Base-by-base conservation (phyloP, 2,797 vertebrate species). In the Gila robusta region DNA sequence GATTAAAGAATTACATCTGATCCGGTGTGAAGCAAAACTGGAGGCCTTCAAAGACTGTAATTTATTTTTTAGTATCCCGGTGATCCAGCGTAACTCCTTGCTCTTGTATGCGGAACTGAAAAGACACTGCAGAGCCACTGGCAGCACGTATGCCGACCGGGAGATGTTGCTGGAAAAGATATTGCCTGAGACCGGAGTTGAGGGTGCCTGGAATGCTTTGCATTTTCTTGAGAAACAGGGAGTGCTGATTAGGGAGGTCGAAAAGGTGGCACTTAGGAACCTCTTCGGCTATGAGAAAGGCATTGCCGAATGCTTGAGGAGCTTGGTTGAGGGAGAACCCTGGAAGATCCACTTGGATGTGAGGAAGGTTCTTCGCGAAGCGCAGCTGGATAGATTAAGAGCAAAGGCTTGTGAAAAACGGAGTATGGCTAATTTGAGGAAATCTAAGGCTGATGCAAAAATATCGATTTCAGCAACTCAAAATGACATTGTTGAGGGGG, bases 111-210 rank as follows among this genome's bases (percentile, higher is more conserved):
- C 93, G 10, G 77, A 87, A 0, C 90, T 97, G 62, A 96, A 96
- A 91, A 79, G 70, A 19, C 73, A 28, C 2, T 97, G 96, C 80
- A 87, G 91, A 87, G 62, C 92, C 4, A 87, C 89, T 2, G 96
- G 97, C n/a, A 96, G 97, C 90, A 97, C 96, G 0, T 96, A 94
- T 0, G 90, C 95, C 41, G 87, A 95, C 21, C 90, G 89, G 85
- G 67, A 89, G 4, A 69, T 84, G 11, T 91, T 97, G 23, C 93
- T 90, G 49, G 1, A 0, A 7, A 28, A 59, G 0, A 86, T 95
- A 56, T 89, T 87, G 2, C 69, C 71, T 2, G 11, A 88, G 0
- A 93, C 95, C 86, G 32, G 88, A 9, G 89, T 91, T 39, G 78
- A 90, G 0, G 78, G 91, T 1, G 91, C 86, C 21, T 96, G 96